Evolutionary conservation across 92 coral and sea anemone genomes (phyloP), one percentile per base, ranked within the genome.

Genomic region (Muricea muricata): DNA sequence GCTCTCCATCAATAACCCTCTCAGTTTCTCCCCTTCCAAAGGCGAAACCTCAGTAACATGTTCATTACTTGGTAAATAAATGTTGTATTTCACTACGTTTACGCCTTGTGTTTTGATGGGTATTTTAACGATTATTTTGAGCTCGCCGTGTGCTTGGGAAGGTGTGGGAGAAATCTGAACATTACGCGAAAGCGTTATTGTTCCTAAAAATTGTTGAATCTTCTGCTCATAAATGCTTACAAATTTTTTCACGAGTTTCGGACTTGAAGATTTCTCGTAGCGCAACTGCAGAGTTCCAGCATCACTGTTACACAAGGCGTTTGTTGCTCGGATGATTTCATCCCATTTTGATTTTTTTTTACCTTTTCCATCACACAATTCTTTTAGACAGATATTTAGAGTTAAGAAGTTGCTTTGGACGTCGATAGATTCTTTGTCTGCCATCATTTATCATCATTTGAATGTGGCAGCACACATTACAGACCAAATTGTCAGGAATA

Each of bases 41-140:
- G 84, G 57, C 2, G 1, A 33, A 0, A 77, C 56, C 17, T 40
- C 34, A 33, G 30, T 61, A 18, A 66, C 80, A 33, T 77, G 89
- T 55, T 73, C 26, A 9, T 66, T 73, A 13, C 78, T 76, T 65
- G 89, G 89, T 20, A 85, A 31, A 35, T 32, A 85, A 23, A 66
- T 40, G 26, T 85, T 63, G 37, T 57, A 50, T 6, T 18, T 73
- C 24, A 73, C 0, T 24, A 61, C 26, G 21, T 42, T 7, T 6
- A 73, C 9, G 0, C 15, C 20, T 2, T 46, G 4, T 23, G 56
- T 48, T 33, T 70, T 70, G 1, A 34, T 73, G 1, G 58, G 18
- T 18, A 35, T 48, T 45, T 12, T 28, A 6, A 73, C 79, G 25
- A 0, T 46, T 48, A 73, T 28, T 18, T 28, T 73, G 35, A 42